Conservation (phyloP, 2,797 vertebrate species). For the Crypturellus tataupa region DNA sequence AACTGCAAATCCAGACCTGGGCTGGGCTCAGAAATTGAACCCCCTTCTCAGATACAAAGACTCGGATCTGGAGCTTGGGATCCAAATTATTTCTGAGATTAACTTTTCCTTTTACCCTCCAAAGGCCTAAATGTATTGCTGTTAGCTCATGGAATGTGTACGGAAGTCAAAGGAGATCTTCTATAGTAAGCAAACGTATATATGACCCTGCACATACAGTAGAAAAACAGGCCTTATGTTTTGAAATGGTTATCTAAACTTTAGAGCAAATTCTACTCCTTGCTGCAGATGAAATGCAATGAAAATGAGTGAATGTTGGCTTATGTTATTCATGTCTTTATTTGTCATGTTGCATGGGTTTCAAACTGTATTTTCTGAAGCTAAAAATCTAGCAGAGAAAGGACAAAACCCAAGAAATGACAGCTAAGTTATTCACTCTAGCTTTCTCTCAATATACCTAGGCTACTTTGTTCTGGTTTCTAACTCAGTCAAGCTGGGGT, state of each 20-base stretch:
- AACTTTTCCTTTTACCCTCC: slow-evolving; percentile 19
- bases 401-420: slow-evolving; percentile 45
- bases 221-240: not conserved
- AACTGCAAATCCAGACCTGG: not conserved
- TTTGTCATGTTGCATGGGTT: slow-evolving; percentile 9
- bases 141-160: not conserved
- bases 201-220: not conserved
- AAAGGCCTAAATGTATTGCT: not conserved
- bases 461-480: not conserved
- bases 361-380: slow-evolving; percentile 36
- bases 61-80: slow-evolving; percentile 13
- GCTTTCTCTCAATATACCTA: slow-evolving; percentile 2
- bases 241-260: not conserved
- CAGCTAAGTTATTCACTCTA: not conserved
- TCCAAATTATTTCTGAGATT: slow-evolving; percentile 32
- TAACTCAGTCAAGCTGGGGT: slow-evolving; percentile 13
- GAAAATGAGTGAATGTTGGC: not conserved
- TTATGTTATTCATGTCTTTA: slow-evolving; percentile 1
- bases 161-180: slow-evolving; percentile 15
- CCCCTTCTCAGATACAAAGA: slow-evolving; percentile 8
- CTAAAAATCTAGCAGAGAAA: slow-evolving; percentile 10
- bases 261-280: not conserved
- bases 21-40: not conserved
- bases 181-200: not conserved
- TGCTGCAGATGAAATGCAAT: not conserved